Conservation (phyloP, 2,113 vertebrate genomes). For the Coryphaenoides rupestris region DNA sequence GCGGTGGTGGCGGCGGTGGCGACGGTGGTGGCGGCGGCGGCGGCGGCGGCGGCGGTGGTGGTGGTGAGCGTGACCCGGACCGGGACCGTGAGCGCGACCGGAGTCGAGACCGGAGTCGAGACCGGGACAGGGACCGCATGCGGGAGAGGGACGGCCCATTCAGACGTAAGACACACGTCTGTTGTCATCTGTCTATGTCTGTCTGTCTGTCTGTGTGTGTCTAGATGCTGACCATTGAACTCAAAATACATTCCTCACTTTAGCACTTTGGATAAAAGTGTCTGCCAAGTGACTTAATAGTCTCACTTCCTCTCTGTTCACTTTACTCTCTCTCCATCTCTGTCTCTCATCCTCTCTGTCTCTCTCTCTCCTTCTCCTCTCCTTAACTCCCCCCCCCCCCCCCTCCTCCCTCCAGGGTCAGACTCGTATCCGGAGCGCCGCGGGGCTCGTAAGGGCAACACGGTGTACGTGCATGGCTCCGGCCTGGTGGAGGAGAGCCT, state of each 20-base stretch:
- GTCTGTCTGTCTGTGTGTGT: background rate
- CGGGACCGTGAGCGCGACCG: constrained; percentile 62
- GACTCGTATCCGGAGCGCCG: constrained; percentile 84
- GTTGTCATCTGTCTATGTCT: background rate
- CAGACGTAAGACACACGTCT: constrained; percentile 70
- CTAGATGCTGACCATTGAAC: no score
- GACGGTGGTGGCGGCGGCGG: constrained; percentile 54
- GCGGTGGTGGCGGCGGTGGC: constrained; percentile 47
- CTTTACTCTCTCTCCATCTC: background rate
- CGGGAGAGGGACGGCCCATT: constrained; percentile 60
- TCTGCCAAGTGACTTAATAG: no score
- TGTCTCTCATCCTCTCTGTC: no score
- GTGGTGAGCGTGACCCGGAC: constrained; percentile 56
- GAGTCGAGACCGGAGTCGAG: background rate
- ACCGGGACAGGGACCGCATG: constrained; percentile 12
- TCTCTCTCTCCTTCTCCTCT: background rate
- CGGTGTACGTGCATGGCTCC: constrained; percentile 83
- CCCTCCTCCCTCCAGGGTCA: constrained; percentile 65
- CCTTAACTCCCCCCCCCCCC: background rate
- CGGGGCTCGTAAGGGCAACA: constrained; percentile 85
- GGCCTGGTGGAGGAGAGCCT: constrained; percentile 81
- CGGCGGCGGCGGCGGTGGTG: constrained; percentile 57
- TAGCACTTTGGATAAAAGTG: no score
- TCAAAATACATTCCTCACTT: no score
- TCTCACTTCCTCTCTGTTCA: no score